Base-by-base conservation (phyloP, 2,888 invertebrate genomes). In the Crossocerus cetratus region DNA sequence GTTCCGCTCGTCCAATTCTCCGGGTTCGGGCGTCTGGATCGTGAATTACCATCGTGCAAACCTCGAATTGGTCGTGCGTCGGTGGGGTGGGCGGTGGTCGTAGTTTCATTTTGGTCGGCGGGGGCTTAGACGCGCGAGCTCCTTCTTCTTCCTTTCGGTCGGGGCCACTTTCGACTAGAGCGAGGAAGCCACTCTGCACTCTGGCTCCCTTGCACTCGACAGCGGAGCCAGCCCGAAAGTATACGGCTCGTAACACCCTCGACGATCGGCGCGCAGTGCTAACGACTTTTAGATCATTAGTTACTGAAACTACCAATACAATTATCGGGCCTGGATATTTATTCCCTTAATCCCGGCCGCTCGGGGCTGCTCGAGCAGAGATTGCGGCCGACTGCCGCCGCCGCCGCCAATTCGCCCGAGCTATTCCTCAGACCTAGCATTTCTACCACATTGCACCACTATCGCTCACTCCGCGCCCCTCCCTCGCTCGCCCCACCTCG, bases 201-300 rank as follows among this genome's bases (percentile, higher is more conserved):
- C 49, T 45, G 14, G 62, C 20, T 42, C n/a, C 13, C 59, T 14
- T 23, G 14, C 23, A 49, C 32, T 53, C 3, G 64, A 58, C 58
- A 45, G 49, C 45, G 43, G 56, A 43, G 45, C 55, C 57, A 62
- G 65, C 32, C 32, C 73, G 58, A 63, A 76, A 74, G 78, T 79
- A 77, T 81, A 78, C 83, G 80, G 83, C 85, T 83, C 74, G 77
- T 76, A 82, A 78, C 81, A 82, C 80, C 80, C 80, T 77, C 74
- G 72, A 76, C 73, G 77, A 76, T 81, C 81, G 81, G 59, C 83
- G 78, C 82, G 77, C 84, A 75, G 84, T 73, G 87, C 82, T 89
- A 90, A 90, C 88, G 88, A 89, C 89, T 90, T 88, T 88, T 86
- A 86, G 89, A 89, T 89, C 89, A 90, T 90, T 90, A 90, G 89